Evolutionary conservation across 2,888 invertebrate genomes (phyloP).

Genomic region (Phyllotreta striolata): DNA sequence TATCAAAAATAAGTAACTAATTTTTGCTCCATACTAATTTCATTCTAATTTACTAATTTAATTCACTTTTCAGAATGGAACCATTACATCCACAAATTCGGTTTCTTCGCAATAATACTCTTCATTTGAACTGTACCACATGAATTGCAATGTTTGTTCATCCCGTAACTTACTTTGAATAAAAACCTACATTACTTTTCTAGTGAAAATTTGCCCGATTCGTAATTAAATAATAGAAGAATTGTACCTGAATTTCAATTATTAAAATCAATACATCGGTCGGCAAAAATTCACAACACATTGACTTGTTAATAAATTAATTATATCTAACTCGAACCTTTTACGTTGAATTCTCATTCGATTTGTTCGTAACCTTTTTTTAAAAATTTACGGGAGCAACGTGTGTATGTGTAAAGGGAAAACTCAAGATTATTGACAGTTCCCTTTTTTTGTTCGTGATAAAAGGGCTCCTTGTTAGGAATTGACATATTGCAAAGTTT

Average conservation of each 20-base stretch:
- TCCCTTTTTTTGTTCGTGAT: constrained; percentile 9
- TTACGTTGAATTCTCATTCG: neutral
- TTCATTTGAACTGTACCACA: too few relatives aligned
- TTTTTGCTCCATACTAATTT: too few relatives aligned
- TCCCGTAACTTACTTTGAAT: too few relatives aligned
- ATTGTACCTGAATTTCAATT: neutral
- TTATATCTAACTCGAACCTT: constrained; percentile 10
- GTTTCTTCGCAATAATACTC: too few relatives aligned
- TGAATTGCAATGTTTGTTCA: too few relatives aligned
- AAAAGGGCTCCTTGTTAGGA: constrained; percentile 5
- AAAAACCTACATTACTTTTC: too few relatives aligned
- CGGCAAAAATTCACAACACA: neutral
- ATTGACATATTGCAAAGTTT: neutral
- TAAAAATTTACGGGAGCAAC: constrained; percentile 7
- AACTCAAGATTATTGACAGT: constrained; percentile 12
- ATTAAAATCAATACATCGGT: neutral
- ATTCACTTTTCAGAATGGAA: too few relatives aligned
- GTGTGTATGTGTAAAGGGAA: neutral
- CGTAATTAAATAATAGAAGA: neutral
- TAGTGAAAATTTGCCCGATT: too few relatives aligned
- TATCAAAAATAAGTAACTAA: too few relatives aligned
- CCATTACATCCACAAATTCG: too few relatives aligned
- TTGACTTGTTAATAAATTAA: constrained; percentile 10
- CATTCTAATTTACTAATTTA: too few relatives aligned
- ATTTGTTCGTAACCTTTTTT: constrained; percentile 11